Evolutionary conservation across 2,888 invertebrate genomes (phyloP), one percentile per base, ranked within the genome.

Genomic region (Spisula solida): DNA sequence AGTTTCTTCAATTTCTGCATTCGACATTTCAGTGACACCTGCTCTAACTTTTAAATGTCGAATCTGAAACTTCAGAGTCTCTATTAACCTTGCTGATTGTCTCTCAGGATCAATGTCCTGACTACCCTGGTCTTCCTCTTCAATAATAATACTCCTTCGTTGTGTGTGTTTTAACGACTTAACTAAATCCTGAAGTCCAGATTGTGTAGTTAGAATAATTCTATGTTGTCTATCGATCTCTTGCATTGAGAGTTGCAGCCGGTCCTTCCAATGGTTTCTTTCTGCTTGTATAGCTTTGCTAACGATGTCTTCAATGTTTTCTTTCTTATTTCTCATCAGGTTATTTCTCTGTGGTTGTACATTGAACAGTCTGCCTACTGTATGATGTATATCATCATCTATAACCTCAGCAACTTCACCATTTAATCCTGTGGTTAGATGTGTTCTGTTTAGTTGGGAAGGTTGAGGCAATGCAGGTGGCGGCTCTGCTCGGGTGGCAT

Each of bases 241-340:
- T 41, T 93, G 93, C 89, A 95, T 88, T 16, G 94, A 93, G 51
- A 93, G 81, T 55, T 95, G 93, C 12, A 94, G 87, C 20, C 94
- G 87, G 5, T 94, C 93, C 81, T 94, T 95, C 95, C 95, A 95
- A 34, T 93, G 93, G 81, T 95, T 95, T 20, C 95, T 89, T 87
- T 95, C 95, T 0, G 93, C 91, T 90, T 95, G 94, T 31, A 95
- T 86, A 0, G 92, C 88, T 82, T 91, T 89, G 51, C 91, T 90
- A n/a, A 93, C 84, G 16, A 91, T 88, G 10, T 88, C 90, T 34
- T 92, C 90, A 20, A 89, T 83, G 31, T 31, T 82, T 41, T 78
- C 29, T 31, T 83, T 48, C 31, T 70, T 78, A 16, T 55, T 79
- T 85, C 29, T 47, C 47, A 79, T 60, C 12, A 25, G 34, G 60